phyloP scores from a whole-genome alignment of 2,888 invertebrate species.

The Sceliomorpha sp. region DNA sequence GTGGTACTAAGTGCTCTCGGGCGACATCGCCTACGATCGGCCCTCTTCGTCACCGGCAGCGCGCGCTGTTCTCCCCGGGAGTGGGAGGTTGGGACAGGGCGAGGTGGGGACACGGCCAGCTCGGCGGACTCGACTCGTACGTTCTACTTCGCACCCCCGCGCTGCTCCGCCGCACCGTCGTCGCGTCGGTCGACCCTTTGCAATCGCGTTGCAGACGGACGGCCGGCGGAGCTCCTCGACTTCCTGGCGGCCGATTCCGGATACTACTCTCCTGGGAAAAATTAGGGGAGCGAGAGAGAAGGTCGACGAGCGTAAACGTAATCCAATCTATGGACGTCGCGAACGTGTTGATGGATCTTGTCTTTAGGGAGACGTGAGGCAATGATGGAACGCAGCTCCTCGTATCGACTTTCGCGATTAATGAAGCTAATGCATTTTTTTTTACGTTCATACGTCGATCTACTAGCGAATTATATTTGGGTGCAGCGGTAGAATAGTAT shows the following conservation, averaged over 20 bases:
- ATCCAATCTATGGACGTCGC: slow-evolving; percentile 9
- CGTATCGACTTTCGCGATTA: too few species aligned
- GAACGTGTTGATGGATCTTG: not conserved
- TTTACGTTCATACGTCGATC: too few species aligned
- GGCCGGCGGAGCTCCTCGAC: slow-evolving; percentile 52
- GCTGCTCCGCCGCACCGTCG: slow-evolving; percentile 50
- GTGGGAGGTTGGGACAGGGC: slow-evolving; percentile 19
- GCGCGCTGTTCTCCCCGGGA: slow-evolving; percentile 67
- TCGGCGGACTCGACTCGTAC: slow-evolving; percentile 63
- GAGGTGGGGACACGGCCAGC: slow-evolving; percentile 12
- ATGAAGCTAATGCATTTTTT: too few species aligned
- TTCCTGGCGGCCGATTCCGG: slow-evolving; percentile 46
- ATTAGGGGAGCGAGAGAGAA: slow-evolving; percentile 24
- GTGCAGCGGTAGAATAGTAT: too few species aligned
- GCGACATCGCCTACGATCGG: slow-evolving; percentile 70
- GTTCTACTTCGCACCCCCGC: slow-evolving; percentile 30
- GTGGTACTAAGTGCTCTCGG: slow-evolving; percentile 68
- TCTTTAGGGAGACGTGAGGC: too few species aligned
- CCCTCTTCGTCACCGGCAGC: slow-evolving; percentile 59
- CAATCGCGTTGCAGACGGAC: slow-evolving; percentile 7
- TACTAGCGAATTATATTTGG: too few species aligned
- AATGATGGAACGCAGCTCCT: too few species aligned
- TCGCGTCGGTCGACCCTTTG: slow-evolving; percentile 8
- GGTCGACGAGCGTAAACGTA: slow-evolving; percentile 1
- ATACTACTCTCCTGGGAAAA: slow-evolving; percentile 31